Evolutionary conservation across 2,797 vertebrate genomes (phyloP).

Genomic region (Pseudochaenichthys georgianus): DNA sequence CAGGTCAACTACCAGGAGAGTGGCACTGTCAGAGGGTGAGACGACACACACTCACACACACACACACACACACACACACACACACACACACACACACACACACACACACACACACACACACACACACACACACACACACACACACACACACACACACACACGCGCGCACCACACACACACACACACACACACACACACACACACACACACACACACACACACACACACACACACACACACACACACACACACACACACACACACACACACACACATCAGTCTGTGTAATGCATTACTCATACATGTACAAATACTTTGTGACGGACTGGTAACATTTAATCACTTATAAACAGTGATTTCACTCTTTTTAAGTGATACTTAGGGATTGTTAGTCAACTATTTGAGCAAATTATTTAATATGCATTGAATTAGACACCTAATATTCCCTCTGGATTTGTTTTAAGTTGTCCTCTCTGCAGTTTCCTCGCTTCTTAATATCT

Average conservation of each 20-base stretch:
- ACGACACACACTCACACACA: conserved; percentile 24
- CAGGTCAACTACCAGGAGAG: conserved; percentile 97
- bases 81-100: too few species aligned
- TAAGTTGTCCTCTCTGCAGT: neutral
- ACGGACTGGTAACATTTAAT: neutral
- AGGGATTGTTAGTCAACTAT: too few species aligned
- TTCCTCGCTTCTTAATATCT: neutral
- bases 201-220: neutral
- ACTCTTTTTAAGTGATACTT: too few species aligned
- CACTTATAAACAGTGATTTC: neutral
- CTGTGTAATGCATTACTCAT: too few species aligned
- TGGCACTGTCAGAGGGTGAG: conserved; percentile 93
- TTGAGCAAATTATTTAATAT: too few species aligned
- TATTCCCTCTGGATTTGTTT: neutral
- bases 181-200: neutral
- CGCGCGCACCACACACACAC: too few species aligned
- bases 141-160: neutral
- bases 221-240: fast-evolving
- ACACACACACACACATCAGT: too few species aligned
- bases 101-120: too few species aligned
- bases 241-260: too few species aligned
- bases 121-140: too few species aligned
- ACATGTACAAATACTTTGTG: too few species aligned
- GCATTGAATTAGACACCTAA: neutral
- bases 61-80: neutral